Base-by-base conservation (phyloP, 2,797 vertebrate genomes). In the Muraenolepis orangiensis region DNA sequence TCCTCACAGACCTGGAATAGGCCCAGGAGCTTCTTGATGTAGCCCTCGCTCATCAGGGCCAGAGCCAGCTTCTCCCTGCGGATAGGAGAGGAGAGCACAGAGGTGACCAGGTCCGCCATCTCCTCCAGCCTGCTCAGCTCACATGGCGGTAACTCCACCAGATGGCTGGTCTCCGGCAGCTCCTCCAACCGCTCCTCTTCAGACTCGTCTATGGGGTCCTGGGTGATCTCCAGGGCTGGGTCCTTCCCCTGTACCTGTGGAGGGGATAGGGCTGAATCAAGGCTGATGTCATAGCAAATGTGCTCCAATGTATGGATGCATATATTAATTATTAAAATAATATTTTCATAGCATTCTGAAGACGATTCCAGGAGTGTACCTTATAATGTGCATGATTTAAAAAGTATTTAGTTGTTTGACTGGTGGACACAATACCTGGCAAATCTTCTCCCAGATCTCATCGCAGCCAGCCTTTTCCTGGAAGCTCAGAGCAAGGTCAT, bases 401-500 rank as follows among this genome's bases (percentile, higher is more conserved):
- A 34, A 3, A 7, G n/a, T n/a, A n/a, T n/a, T n/a, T n/a, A n/a
- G n/a, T n/a, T n/a, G 3, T n/a, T 31, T 26, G 70, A 46, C 16
- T 64, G 31, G 29, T 30, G 40, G 51, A 8, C 23, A 72, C 13
- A 72, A 85, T 95, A 99, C 98, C 96, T 99, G 96, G 89, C 98
- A 99, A 85, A 99, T 99, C 93, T 98, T 99, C 87, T 99, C 98
- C 98, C 98, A 99, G 85, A 99, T 99, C 87, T 99, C 98, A 95
- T 99, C 98, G 81, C 98, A 99, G 79, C 98, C 98, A 78, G 96
- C 98, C 87, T 99, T 99, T 88, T 99, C 98, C 91, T 99, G 98
- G 89, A 99, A 99, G 91, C 98, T 99, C 81, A 99, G 92, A 77
- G 98, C 98, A 91, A 99, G 92, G 86, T 99, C 98, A 91, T 98